These are phyloP conservation scores for Leucoptera coffeella DNA, from an alignment of 2,888 invertebrate species.

Conservation along the genomic window DNA sequence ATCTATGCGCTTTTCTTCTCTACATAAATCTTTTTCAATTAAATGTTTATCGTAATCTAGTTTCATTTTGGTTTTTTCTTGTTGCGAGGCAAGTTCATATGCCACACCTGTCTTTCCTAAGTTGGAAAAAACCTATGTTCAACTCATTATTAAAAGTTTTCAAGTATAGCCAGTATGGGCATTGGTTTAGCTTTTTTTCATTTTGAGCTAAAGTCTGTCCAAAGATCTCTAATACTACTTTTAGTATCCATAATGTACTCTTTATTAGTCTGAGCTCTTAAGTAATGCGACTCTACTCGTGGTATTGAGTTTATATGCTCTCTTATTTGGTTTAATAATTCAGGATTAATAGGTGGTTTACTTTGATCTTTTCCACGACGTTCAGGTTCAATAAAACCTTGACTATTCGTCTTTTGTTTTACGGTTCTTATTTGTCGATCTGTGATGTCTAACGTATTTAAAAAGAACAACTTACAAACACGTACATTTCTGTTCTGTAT, in stretches of 20 bases:
- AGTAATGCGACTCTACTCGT: conserved; percentile 7
- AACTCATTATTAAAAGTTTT: conserved; percentile 8
- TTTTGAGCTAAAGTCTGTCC: conserved; percentile 7
- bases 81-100: conserved; percentile 6
- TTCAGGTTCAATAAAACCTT: conserved; percentile 1
- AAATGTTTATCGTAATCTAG: conserved; percentile 8
- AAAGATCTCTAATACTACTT: conserved; percentile 7
- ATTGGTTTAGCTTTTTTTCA: conserved; percentile 4
- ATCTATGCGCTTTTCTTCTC: conserved; percentile 9
- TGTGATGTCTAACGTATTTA: neutral
- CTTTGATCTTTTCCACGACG: conserved; percentile 1
- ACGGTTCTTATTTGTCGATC: conserved; percentile 1
- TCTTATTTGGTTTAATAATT: conserved; percentile 1
- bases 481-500: no score
- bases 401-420: conserved; percentile 1
- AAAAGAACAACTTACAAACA: no score
- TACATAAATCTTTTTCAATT: conserved; percentile 8
- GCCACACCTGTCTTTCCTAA: conserved; percentile 10
- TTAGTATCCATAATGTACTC: conserved; percentile 7
- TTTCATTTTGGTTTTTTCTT: conserved; percentile 7
- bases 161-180: conserved; percentile 6
- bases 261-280: conserved; percentile 5
- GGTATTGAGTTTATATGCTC: conserved; percentile 6
- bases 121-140: conserved; percentile 9
- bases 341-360: neutral